Evolutionary conservation across 2,113 vertebrate species (phyloP), one percentile per base, ranked within the genome.

Genomic region (Tapirus terrestris): DNA sequence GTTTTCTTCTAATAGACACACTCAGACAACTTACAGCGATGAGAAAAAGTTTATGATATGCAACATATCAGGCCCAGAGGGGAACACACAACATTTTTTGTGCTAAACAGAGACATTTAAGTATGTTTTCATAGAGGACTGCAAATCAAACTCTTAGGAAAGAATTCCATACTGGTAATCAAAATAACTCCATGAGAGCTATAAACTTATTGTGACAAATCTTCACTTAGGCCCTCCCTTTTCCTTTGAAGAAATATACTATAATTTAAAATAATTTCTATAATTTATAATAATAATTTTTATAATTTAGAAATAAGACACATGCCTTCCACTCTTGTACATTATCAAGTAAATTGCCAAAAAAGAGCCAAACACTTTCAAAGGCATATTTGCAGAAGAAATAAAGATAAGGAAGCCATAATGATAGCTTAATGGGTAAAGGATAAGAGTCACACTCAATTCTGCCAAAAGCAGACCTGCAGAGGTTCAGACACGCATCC

Each of bases 381-480:
- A 98, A 98, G 97, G 92, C 97, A 98, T 96, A 90, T 94, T 96
- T 98, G 97, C 82, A 94, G 91, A 97, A 98, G 96, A 97, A 98
- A 94, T 81, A 90, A 97, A 98, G 98, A 98, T 98, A 99, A 98
- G 97, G 79, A 97, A 97, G 94, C 94, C 96, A 61, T 13, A 98
- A 96, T 14, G 98, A 94, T 97, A 98, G 98, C 98, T 98, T 98
- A 98, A 98, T 97, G 98, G 98, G 97, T 89, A 97, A 98, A 96
- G 90, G 95, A 98, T 98, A 98, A 97, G 92, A 98, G 98, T 97
- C 97, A 97, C 98, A 98, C 96, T 98, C 91, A 36, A 58, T 97
- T 97, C 97, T 98, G 98, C 97, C 98, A 98, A 94, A 97, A 98
- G 97, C 82, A 97, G 98, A 97, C 95, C 97, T 98, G 98, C 86